Base-by-base conservation (phyloP, 2,113 vertebrate genomes). In the Pelvicachromis taeniatus region DNA sequence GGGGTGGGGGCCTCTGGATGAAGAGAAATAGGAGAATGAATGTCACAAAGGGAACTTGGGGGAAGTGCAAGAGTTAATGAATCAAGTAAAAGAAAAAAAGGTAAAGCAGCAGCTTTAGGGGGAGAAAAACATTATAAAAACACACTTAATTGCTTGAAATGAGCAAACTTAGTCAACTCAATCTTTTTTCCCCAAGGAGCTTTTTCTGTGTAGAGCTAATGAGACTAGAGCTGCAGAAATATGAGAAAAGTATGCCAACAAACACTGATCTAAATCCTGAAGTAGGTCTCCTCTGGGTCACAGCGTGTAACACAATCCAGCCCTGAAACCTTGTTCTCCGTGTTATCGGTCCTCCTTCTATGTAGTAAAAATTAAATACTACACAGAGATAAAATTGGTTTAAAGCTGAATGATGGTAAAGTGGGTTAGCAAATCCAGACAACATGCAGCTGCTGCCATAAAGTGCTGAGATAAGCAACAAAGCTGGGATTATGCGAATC, bases 1-100 rank as follows among this genome's bases (percentile, higher is more conserved):
- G 55, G 73, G 17, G 95, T 95, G 4, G 95, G 94, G 31, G 77
- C 58, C 87, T 96, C 96, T 96, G 92, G 33, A 26, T 6, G 31
- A 31, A 31, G 33, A 38, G 33, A 4, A 19, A 11, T 4, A 7
- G 42, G 21, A 29, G 2, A 5, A 35, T 35, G 8, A 17, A 40
- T 54, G 21, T 33, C 7, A 21, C 17, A 23, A 16, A 40, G 35
- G 33, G 4, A 13, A 14, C 3, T 16, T 4, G 14, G 8, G 2
- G 1, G 7, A 21, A 21, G 33, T 38, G 8, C 19, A 6, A 33
- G 7, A 52, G 29, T 21, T 21, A 21, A 21, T 21, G 9, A 54
- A 4, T 21, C 9, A 21, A 21, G 21, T 10, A n/a, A 11, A 11
- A 23, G n/a, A 26, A 26, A 54, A 54, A 21, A 23, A 23, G n/a